Evolutionary conservation across 2,797 vertebrate species (phyloP).

Genomic region (Coluber constrictor): DNA sequence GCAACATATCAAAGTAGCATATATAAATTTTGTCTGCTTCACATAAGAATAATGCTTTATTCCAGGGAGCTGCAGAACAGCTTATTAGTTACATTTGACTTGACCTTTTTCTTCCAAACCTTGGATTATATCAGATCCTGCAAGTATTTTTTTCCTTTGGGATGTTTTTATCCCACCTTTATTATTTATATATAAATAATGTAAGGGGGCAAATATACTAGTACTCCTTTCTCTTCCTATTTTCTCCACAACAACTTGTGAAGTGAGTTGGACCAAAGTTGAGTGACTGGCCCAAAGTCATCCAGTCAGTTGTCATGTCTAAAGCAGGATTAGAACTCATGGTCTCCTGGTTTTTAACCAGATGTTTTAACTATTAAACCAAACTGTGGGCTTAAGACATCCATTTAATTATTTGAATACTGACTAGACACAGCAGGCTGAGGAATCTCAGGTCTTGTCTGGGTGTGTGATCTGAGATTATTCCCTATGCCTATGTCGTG

Average conservation of each 20-base stretch:
- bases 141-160: background rate
- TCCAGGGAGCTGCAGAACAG: background rate
- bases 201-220: background rate
- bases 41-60: background rate
- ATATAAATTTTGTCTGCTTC: background rate
- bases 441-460: background rate
- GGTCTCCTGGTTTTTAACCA: background rate
- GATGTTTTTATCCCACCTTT: background rate
- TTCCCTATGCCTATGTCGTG: background rate
- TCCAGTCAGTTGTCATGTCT: background rate
- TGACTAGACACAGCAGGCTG: background rate
- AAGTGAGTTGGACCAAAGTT: background rate
- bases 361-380: background rate
- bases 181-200: background rate
- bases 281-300: background rate
- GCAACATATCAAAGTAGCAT: background rate
- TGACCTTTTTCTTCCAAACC: background rate
- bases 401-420: background rate
- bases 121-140: background rate
- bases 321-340: background rate
- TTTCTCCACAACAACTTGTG: background rate
- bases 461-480: background rate
- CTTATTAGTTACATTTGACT: background rate
- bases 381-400: background rate
- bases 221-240: background rate